Evolutionary conservation across 1,140 invertebrate genomes (phyloP), one percentile per base, ranked within the genome.

Genomic region (Drosophila erecta): DNA sequence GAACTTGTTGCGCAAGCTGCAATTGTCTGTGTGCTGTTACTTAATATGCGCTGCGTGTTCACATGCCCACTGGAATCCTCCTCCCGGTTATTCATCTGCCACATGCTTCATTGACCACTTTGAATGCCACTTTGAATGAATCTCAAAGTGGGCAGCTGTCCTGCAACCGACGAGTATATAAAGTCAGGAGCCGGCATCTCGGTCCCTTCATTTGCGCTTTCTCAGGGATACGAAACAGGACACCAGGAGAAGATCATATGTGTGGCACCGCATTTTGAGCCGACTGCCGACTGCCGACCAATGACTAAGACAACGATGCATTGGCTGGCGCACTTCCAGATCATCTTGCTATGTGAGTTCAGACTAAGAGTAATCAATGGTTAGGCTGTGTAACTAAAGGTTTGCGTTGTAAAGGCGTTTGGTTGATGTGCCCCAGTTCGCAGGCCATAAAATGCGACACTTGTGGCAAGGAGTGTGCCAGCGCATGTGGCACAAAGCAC

Each of bases 401-500:
- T 15, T 1, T 6, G 8, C 2, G 7, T 15, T 47, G 4, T 47
- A 8, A 4, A 89, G 85, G 77, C 66, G 69, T 90, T 7, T 85
- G 85, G 61, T 24, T 80, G 10, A 49, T 90, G 62, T 85, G 38
- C 58, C 40, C 71, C 22, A 75, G 37, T 37, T 70, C 49, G 5
- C 67, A 73, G 44, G 92, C 92, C n/a, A 71, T 94, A 17, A 92
- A 93, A 3, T 94, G 94, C 35, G 93, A 93, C 58, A 94, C 93
- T 3, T 94, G 94, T 47, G 94, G 94, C 10, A 93, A 93, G 54
- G 94, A 94, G 62, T 94, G 94, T 64, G 90, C 92, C 38, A 91
- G 91, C 20, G 93, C 93, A 1, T 94, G 94, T 46, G 94, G 94
- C n/a, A 94, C 94, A 0, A 92, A 93, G 24, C 93, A 93, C 54